phyloP scores from a whole-genome alignment of 2,888 invertebrate species.

The Macrosoma leucophasiata region DNA sequence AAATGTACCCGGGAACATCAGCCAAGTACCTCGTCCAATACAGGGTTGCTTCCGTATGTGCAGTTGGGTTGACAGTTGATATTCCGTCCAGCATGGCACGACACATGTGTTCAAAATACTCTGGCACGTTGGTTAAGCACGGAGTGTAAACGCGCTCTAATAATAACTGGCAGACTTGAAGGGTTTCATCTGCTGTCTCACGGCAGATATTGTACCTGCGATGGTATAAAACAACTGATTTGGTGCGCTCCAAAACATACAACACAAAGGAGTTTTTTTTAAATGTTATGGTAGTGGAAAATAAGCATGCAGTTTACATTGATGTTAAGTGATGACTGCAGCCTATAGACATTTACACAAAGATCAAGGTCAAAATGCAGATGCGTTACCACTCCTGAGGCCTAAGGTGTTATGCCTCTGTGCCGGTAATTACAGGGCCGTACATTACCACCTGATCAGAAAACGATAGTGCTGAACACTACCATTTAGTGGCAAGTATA shows the following conservation, averaged over 20 bases:
- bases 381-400: too few relatives aligned
- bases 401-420: too few relatives aligned
- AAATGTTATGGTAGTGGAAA: too few relatives aligned
- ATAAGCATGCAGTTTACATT: too few relatives aligned
- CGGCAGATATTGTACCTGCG: conserved; percentile 83
- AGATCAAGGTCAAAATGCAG: too few relatives aligned
- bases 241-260: background rate
- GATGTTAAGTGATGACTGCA: too few relatives aligned
- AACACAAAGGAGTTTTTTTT: background rate
- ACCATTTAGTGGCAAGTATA: too few relatives aligned
- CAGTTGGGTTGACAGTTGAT: conserved; percentile 80
- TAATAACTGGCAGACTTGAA: conserved; percentile 74
- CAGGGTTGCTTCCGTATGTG: conserved; percentile 66
- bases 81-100: conserved; percentile 79
- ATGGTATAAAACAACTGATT: too few relatives aligned
- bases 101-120: conserved; percentile 80
- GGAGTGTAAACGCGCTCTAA: conserved; percentile 78
- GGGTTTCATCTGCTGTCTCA: conserved; percentile 77
- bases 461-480: too few relatives aligned
- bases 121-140: conserved; percentile 72
- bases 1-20: conserved; percentile 74
- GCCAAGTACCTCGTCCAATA: conserved; percentile 73
- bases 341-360: too few relatives aligned
- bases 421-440: too few relatives aligned
- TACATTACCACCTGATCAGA: too few relatives aligned